Conservation (phyloP, 1,140 invertebrate genomes). For the Asbolus verrucosus region DNA sequence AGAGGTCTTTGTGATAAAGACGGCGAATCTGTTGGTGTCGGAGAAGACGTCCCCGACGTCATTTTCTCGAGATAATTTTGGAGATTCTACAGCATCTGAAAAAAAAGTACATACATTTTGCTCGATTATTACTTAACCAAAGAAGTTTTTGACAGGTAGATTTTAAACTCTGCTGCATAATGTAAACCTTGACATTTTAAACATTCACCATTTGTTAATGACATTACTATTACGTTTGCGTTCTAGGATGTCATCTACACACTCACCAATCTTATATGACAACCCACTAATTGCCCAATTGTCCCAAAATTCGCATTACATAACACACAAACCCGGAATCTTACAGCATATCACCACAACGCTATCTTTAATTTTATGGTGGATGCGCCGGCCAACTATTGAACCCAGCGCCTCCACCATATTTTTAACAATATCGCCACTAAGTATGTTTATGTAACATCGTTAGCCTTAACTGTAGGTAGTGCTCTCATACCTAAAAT, state of each 20-base stretch:
- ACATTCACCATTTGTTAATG: not conserved
- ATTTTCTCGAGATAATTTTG: conserved; percentile 48
- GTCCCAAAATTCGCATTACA: conserved; percentile 3
- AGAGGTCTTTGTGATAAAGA: conserved; percentile 58
- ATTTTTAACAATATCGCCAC: not conserved
- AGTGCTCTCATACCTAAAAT: no score
- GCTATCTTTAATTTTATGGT: no score
- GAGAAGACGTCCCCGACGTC: conserved; percentile 61
- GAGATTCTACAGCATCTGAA: conserved; percentile 1
- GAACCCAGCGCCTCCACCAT: no score
- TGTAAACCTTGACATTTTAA: conserved; percentile 1
- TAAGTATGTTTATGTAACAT: not conserved
- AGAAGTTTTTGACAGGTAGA: not conserved
- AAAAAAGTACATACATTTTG: not conserved
- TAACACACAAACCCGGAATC: not conserved
- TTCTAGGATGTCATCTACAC: not conserved
- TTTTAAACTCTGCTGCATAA: not conserved
- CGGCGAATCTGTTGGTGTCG: conserved; percentile 61
- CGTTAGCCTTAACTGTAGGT: no score
- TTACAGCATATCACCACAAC: no score
- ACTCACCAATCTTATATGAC: not conserved
- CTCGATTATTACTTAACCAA: not conserved
- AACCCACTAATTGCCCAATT: conserved; percentile 5
- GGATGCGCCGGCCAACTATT: no score
- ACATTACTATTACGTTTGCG: not conserved